Conservation (phyloP, 2,797 vertebrate genomes). For the Nyctalus aviator region DNA sequence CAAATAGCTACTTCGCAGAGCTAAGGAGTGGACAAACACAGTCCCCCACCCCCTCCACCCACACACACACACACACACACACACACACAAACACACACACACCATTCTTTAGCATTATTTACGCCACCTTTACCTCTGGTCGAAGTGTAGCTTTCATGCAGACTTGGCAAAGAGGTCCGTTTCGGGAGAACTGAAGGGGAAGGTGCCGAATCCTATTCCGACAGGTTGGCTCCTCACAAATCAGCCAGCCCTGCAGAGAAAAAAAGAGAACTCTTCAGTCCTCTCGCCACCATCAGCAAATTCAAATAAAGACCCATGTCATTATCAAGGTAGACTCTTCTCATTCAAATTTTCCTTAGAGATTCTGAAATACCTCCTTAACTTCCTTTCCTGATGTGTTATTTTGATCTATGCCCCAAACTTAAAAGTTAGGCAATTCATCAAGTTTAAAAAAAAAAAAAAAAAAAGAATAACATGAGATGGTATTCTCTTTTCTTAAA, state of each 20-base stretch:
- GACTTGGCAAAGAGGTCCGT: slow-evolving; percentile 94
- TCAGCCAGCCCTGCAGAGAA: slow-evolving; percentile 93
- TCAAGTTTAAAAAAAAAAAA: neutral
- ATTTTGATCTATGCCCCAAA: slow-evolving; percentile 47
- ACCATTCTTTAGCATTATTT: neutral
- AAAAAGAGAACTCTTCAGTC: neutral
- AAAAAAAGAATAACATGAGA: neutral
- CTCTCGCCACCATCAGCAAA: neutral
- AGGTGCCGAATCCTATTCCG: slow-evolving; percentile 93
- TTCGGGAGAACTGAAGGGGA: slow-evolving; percentile 94
- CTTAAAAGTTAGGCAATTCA: slow-evolving; percentile 53
- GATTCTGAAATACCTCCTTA: slow-evolving; percentile 42
- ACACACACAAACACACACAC: neutral
- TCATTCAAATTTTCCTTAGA: neutral
- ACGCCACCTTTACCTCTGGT: slow-evolving; percentile 91
- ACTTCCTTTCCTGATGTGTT: neutral
- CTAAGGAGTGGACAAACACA: neutral
- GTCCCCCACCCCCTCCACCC: neutral
- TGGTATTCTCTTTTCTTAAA: slow-evolving; percentile 9
- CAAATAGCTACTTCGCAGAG: slow-evolving; percentile 6
- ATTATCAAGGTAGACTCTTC: neutral
- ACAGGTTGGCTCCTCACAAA: slow-evolving; percentile 96
- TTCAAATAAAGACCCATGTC: neutral
- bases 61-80: too few relatives aligned
- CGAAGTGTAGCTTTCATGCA: slow-evolving; percentile 93